Evolutionary conservation across 2,113 vertebrate genomes (phyloP).

Genomic region (Pristiophorus japonicus): DNA sequence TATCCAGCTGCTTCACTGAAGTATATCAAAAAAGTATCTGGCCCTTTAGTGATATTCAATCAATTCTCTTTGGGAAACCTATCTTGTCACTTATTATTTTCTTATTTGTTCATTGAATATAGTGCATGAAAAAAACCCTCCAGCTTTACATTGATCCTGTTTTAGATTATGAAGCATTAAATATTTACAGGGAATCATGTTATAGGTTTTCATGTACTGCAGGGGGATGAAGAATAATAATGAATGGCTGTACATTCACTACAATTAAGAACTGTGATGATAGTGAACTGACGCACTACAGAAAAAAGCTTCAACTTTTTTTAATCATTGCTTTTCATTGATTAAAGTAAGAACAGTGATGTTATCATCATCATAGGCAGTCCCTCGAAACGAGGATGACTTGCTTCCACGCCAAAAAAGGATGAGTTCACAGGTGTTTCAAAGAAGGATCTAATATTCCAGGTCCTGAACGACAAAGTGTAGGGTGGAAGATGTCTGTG

Average conservation of each 20-base stretch:
- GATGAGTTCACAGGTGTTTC: no score
- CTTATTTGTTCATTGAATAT: background rate
- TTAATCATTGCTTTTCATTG: background rate
- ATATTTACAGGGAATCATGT: background rate
- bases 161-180: background rate
- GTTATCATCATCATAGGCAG: no score
- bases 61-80: no score
- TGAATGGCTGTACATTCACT: background rate
- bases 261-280: background rate
- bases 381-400: no score
- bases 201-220: background rate
- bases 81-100: background rate
- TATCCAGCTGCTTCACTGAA: background rate
- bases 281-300: background rate
- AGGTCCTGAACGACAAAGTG: no score
- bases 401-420: no score
- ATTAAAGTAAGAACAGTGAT: background rate
- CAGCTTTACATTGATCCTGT: background rate
- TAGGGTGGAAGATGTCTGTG: no score
- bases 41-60: no score
- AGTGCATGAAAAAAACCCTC: background rate
- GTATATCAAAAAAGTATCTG: no score
- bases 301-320: background rate
- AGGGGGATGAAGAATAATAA: background rate
- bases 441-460: no score